Percentiles rank a stretch among this genome's conserved stretches.
phyloP scores from a whole-genome alignment of 2,888 invertebrate species.

The Cataglyphis livida region DNA sequence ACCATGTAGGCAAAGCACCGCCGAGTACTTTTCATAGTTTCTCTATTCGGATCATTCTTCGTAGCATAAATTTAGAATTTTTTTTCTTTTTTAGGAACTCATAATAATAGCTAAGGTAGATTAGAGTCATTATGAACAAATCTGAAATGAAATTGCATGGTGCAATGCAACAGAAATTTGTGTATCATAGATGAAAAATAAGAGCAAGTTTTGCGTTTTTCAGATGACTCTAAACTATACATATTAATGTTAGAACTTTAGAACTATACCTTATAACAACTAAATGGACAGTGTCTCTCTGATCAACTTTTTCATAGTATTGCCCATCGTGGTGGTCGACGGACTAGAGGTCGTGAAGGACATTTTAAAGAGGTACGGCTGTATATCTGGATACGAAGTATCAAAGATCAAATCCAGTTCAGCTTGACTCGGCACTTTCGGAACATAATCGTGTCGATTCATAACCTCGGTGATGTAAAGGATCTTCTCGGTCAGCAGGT shows the following conservation, averaged over 20 bases:
- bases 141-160: background rate
- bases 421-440: constrained; percentile 97
- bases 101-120: constrained; percentile 7
- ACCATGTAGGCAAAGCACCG: constrained; percentile 27
- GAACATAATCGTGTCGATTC: constrained; percentile 98
- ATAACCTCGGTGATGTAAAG: constrained; percentile 97
- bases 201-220: background rate
- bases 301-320: constrained; percentile 95
- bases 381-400: constrained; percentile 96
- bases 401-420: constrained; percentile 98
- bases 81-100: constrained; percentile 8
- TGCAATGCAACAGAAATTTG: constrained; percentile 9
- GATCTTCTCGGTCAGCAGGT: constrained; percentile 96
- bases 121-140: constrained; percentile 13
- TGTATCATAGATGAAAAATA: constrained; percentile 1
- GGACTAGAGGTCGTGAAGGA: constrained; percentile 93
- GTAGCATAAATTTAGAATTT: constrained; percentile 21
- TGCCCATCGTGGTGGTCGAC: constrained; percentile 92
- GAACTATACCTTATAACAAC: constrained; percentile 55
- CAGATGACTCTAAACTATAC: constrained; percentile 26
- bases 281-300: constrained; percentile 94
- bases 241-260: constrained; percentile 9
- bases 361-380: constrained; percentile 98
- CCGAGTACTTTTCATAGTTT: background rate
- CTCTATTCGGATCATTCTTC: constrained; percentile 11